Evolutionary conservation across 2,888 invertebrate genomes (phyloP).

Genomic region (Fragum fragum): DNA sequence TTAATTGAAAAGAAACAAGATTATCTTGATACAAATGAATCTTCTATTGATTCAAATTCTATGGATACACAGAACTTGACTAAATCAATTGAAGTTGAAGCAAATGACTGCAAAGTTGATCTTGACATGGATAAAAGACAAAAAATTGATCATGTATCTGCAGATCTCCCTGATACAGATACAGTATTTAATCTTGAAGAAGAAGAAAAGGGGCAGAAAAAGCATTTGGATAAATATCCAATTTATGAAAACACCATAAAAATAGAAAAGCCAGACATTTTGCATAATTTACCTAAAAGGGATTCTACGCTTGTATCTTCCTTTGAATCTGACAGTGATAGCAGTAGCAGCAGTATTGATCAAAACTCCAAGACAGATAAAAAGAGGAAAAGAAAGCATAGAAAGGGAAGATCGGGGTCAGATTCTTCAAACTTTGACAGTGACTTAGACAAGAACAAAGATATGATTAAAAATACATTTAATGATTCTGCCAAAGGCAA

Average conservation of each 20-base stretch:
- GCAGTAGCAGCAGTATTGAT: background rate
- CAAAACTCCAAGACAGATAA: background rate
- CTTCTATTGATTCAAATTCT: background rate
- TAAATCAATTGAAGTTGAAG: no score
- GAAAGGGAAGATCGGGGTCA: background rate
- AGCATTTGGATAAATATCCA: no score
- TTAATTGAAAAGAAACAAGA: background rate
- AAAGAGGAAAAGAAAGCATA: background rate
- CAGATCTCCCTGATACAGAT: no score
- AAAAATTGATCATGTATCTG: no score
- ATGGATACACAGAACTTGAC: background rate
- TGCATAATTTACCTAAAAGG: background rate
- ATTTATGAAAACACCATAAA: background rate
- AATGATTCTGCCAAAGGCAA: no score
- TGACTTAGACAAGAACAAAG: no score
- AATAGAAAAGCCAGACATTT: constrained; percentile 9
- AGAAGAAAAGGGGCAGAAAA: no score
- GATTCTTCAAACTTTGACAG: background rate
- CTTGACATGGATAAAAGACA: no score
- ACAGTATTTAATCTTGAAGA: no score
- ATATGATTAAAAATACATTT: no score
- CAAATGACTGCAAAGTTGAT: no score
- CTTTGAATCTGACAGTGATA: no score
- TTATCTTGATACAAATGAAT: background rate
- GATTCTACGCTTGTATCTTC: background rate